Base-by-base conservation (phyloP, 2,888 invertebrate species). In the Abrostola tripartita region DNA sequence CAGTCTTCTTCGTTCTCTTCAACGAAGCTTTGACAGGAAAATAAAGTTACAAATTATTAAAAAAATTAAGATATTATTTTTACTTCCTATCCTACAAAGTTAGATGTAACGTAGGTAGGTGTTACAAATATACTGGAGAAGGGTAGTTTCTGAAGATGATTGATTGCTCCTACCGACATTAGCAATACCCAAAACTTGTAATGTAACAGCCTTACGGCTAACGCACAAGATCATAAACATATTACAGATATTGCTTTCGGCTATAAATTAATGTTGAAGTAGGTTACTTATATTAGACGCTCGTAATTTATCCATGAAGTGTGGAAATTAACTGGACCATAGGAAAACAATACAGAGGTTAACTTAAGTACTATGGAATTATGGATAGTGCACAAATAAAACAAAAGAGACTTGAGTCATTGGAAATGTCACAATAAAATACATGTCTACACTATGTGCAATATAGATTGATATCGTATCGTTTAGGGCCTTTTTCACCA, bases 111-210 rank as follows among this genome's bases (percentile, higher is more conserved):
- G 24, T 24, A 24, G 24, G 11, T 49, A 49, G 14, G 37, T 51
- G 41, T 41, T 51, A 42, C 1, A 41, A 41, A 41, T 51, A 58
- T 36, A 24, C 36, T 50, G 50, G 6, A 54, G 11, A 37, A 54
- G 40, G 53, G 47, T 58, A 51, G 14, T 6, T 58, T 47, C 49
- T 54, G 38, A 54, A 54, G 36, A 11, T 61, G 53, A 61, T 61
- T 61, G 61, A 61, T 61, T 49, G 53, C 49, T n/a, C n/a, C n/a
- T 40, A 5, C 49, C 14, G 12, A 36, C 5, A 35, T 49, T 12
- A 54, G 40, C 40, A 38, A 54, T 49, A 49, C 49, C 40, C n/a
- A 11, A 24, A 38, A 10, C 37, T 5, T 35, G 37, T 14, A 47
- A 38, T 24, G 37, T 24, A 14, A 24, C 44, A 14, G 10, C 5